Evolutionary conservation across 1,140 invertebrate genomes (phyloP), one percentile per base, ranked within the genome.

Genomic region (Diachasmimorpha longicaudata): DNA sequence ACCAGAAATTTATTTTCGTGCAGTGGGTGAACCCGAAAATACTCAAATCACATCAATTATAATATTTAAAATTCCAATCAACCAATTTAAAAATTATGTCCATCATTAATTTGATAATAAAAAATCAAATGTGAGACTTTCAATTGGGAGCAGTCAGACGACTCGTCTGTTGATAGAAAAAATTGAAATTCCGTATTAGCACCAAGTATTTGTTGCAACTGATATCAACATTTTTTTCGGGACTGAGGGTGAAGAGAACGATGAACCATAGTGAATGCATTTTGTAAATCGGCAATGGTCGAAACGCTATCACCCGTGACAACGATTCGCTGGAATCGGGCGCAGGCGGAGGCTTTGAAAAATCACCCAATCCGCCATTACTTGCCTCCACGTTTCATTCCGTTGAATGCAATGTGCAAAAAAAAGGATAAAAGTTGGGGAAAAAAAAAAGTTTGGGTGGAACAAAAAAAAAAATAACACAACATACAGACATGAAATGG

Each of bases 361-460:
- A 71, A 71, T 71, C 69, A 71, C 69, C 69, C 39, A 75, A 77
- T 55, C 72, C 72, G 55, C 36, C 75, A 74, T 76, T 76, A 76
- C 76, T 79, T 77, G 76, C 42, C 16, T 48, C 52, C 11, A 36
- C 70, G 25, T 78, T 76, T 75, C 72, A 70, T 71, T 69, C 31
- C 42, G 39, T 58, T 58, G 36, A 21, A 67, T 66, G 69, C 70
- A 46, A 73, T 74, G 70, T 72, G 69, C 71, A 67, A 74, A 74
- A 77, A n/a, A 74, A 55, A 71, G 58, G 58, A 63, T 63, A 31
- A 63, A 63, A 63, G 23, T 63, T 23, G 19, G 19, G 21, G 31
- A 31, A 63, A 6, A 58, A 58, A 58, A 63, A 63, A 63, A 63
- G 58, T 63, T 63, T 63, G 58, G 58, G 58, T 21, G 48, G 19